Evolutionary conservation across 2,113 vertebrate species (phyloP).

Genomic region (Polyodon spathula): DNA sequence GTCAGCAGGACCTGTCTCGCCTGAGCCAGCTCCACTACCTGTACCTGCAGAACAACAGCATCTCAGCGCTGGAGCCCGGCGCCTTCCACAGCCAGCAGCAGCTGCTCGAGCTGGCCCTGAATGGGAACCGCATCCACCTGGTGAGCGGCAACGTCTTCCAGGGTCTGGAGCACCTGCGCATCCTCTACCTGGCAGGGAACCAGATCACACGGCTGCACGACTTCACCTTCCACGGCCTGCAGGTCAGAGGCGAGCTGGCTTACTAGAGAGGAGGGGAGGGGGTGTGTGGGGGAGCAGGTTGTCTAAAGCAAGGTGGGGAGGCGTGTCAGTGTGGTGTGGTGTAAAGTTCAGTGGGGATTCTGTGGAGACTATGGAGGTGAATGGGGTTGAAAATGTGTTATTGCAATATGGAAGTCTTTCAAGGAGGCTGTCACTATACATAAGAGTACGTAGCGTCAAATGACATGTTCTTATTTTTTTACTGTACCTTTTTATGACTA

Average conservation of each 20-base stretch:
- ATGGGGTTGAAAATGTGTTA: too few relatives aligned
- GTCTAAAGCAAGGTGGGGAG: too few relatives aligned
- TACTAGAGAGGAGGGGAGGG: neutral
- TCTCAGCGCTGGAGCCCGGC: conserved; percentile 64
- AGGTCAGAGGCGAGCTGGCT: conserved; percentile 57
- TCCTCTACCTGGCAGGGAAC: conserved; percentile 77
- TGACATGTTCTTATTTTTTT: too few relatives aligned
- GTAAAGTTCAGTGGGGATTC: neutral
- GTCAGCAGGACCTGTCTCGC: conserved; percentile 54
- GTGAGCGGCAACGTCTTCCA: conserved; percentile 62
- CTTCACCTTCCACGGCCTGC: conserved; percentile 74
- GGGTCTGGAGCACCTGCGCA: conserved; percentile 73
- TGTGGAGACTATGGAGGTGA: neutral
- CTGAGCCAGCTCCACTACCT: conserved; percentile 68
- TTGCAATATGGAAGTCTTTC: too few relatives aligned
- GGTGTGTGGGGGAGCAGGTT: neutral
- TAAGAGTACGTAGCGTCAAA: too few relatives aligned
- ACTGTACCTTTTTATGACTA: too few relatives aligned
- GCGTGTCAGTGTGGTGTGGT: neutral
- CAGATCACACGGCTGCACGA: conserved; percentile 70
- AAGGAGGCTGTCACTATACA: too few relatives aligned
- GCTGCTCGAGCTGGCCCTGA: conserved; percentile 76
- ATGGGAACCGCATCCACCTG: conserved; percentile 70
- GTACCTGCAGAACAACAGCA: conserved; percentile 84
- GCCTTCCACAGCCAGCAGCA: conserved; percentile 63